These are phyloP conservation scores for Timandra comae DNA, from an alignment of 2,888 invertebrate genomes.

Conservation along the genomic window DNA sequence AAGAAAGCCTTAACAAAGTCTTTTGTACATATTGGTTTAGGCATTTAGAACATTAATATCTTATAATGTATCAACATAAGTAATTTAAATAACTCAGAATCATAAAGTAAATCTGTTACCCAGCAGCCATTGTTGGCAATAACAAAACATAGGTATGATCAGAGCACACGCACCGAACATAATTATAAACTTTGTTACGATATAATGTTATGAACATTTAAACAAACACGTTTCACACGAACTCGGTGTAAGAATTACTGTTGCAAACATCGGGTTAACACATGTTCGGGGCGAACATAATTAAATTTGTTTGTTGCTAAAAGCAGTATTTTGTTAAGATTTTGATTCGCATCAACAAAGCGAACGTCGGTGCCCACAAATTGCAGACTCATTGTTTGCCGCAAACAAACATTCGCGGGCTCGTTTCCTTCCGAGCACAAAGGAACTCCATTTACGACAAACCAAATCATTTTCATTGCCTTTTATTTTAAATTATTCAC, in stretches of 20 bases:
- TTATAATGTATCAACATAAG: no score
- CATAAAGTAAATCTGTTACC: no score
- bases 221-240: conserved; percentile 10
- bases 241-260: conserved; percentile 1
- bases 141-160: no score
- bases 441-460: conserved; percentile 59
- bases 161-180: no score
- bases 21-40: no score
- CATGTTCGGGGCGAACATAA: conserved; percentile 28
- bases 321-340: conserved; percentile 56
- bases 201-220: conserved; percentile 3
- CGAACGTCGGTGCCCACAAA: conserved; percentile 61
- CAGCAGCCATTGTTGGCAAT: no score
- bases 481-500: conserved; percentile 46
- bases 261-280: conserved; percentile 8
- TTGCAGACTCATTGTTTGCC: conserved; percentile 70
- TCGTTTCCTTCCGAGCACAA: conserved; percentile 59
- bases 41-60: no score
- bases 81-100: no score
- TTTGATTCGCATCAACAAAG: conserved; percentile 66
- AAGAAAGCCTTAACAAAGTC: no score
- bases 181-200: no score
- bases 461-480: conserved; percentile 57
- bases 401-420: conserved; percentile 63
- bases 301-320: conserved; percentile 42